phyloP scores from a whole-genome alignment of 2,888 invertebrate species.

The Dryococelus australis region DNA sequence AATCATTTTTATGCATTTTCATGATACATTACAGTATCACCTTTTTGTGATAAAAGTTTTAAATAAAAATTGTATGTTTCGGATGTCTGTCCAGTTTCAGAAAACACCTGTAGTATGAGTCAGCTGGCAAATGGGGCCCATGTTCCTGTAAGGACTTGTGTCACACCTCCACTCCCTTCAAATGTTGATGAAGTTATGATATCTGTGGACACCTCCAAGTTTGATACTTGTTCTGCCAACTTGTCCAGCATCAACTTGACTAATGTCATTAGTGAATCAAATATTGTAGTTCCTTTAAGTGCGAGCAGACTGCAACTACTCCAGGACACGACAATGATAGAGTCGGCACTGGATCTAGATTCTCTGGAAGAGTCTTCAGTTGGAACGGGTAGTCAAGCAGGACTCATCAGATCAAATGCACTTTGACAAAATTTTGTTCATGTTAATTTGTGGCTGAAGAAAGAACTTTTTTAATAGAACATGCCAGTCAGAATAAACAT shows the following conservation, averaged over 20 bases:
- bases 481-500: slow-evolving; percentile 10
- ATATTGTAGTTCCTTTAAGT: slow-evolving; percentile 59
- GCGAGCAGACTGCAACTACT: slow-evolving; percentile 79
- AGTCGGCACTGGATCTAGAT: slow-evolving; percentile 87
- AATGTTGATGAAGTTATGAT: slow-evolving; percentile 33
- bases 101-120: slow-evolving; percentile 71
- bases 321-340: slow-evolving; percentile 90
- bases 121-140: slow-evolving; percentile 61
- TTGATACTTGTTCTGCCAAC: slow-evolving; percentile 31
- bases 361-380: slow-evolving; percentile 77
- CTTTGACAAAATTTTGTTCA: slow-evolving; percentile 31
- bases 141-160: slow-evolving; percentile 19
- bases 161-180: not conserved
- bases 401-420: slow-evolving; percentile 63
- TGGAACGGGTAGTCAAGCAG: slow-evolving; percentile 72
- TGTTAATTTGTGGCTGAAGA: slow-evolving; percentile 10
- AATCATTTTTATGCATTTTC: too few relatives aligned
- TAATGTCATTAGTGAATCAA: slow-evolving; percentile 40
- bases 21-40: too few relatives aligned
- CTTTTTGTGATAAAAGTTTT: too few relatives aligned
- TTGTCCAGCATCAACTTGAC: slow-evolving; percentile 36
- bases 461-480: not conserved
- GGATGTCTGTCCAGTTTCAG: slow-evolving; percentile 58
- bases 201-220: slow-evolving; percentile 27
- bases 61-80: too few relatives aligned